phyloP scores from a whole-genome alignment of 64 coral and sea anemone species.

The Hydrozoanthus tunicans region DNA sequence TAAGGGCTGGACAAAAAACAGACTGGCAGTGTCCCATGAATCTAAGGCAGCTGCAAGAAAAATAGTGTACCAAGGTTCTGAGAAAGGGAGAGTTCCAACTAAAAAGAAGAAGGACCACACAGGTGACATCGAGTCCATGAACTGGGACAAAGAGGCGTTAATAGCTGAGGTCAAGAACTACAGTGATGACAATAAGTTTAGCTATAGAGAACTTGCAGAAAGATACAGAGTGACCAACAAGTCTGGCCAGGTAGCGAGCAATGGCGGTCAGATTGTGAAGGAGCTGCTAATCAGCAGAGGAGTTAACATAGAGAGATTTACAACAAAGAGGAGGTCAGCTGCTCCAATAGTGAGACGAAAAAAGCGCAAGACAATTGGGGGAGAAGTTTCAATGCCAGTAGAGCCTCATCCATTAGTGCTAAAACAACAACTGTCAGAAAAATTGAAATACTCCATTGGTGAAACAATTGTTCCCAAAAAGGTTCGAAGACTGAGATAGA shows the following conservation, averaged over 20 bases:
- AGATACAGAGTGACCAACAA: neutral
- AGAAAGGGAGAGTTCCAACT: neutral
- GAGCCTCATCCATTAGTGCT: slow-evolving; percentile 2
- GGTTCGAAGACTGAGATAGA: neutral
- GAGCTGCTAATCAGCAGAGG: neutral
- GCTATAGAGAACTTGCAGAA: slow-evolving; percentile 20
- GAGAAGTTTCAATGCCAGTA: neutral
- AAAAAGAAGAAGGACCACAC: slow-evolving; percentile 26
- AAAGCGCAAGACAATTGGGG: neutral
- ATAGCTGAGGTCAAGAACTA: slow-evolving; percentile 2
- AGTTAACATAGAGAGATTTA: slow-evolving; percentile 12
- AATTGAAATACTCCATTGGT: slow-evolving; percentile 4
- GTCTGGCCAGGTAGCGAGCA: slow-evolving; percentile 7
- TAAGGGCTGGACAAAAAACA: neutral
- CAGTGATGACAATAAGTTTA: neutral
- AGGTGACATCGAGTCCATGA: slow-evolving; percentile 3
- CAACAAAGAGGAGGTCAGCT: slow-evolving; percentile 1
- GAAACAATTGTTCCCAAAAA: neutral
- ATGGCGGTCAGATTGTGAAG: neutral
- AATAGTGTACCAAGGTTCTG: neutral
- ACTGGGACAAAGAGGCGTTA: neutral
- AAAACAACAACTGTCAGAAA: slow-evolving; percentile 14
- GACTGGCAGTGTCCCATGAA: slow-evolving; percentile 11
- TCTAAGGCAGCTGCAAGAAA: slow-evolving; percentile 1
- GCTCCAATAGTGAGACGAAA: slow-evolving; percentile 14